Conservation (phyloP, 1,140 invertebrate genomes). For the Scylla paramamosain region DNA sequence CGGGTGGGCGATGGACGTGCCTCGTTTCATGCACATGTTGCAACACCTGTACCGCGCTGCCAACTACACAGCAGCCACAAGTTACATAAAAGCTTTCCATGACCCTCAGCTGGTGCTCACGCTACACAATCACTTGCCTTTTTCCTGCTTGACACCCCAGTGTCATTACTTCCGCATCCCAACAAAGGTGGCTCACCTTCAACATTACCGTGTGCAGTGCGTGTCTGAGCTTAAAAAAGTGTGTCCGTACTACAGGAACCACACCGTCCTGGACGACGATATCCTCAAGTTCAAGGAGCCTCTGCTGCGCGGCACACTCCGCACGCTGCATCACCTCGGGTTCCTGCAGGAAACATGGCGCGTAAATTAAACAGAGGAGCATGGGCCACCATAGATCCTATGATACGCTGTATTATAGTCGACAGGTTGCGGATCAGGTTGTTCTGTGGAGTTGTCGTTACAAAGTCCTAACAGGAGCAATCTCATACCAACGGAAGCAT, state of each 20-base stretch:
- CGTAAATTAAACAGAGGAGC: no score
- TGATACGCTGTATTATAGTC: no score
- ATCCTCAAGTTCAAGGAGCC: slow-evolving; percentile 93
- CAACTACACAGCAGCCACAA: slow-evolving; percentile 95
- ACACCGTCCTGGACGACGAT: slow-evolving; percentile 90
- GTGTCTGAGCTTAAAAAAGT: slow-evolving; percentile 92
- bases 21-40: slow-evolving; percentile 95
- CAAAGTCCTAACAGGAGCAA: no score
- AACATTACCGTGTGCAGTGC: slow-evolving; percentile 96
- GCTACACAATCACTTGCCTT: slow-evolving; percentile 95
- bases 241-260: slow-evolving; percentile 88
- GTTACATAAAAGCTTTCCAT: slow-evolving; percentile 97
- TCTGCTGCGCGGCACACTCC: slow-evolving; percentile 83
- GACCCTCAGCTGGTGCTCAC: slow-evolving; percentile 93
- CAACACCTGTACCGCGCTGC: slow-evolving; percentile 94
- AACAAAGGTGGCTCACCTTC: slow-evolving; percentile 91
- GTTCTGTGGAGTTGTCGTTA: no score
- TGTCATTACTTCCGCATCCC: slow-evolving; percentile 94
- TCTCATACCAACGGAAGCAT: no score
- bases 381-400: no score
- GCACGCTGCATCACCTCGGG: slow-evolving; percentile 60
- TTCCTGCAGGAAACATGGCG: slow-evolving; percentile 36
- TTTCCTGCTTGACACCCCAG: slow-evolving; percentile 91
- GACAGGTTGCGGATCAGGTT: no score
- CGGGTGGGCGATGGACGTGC: slow-evolving; percentile 90